Evolutionary conservation across 2,797 vertebrate species (phyloP).

Genomic region (Protonibea diacanthus): DNA sequence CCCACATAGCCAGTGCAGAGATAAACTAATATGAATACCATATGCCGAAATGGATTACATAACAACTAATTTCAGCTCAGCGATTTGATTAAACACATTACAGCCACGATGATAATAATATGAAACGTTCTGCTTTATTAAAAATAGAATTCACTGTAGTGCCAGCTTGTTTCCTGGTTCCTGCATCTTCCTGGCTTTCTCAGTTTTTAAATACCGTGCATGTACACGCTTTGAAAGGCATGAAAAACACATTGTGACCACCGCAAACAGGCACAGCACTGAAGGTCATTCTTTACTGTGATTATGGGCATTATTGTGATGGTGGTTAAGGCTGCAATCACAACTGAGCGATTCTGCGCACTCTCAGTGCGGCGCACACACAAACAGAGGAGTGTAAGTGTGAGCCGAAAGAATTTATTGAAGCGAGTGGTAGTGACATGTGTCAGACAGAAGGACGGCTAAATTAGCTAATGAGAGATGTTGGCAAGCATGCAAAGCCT

Average conservation of each 20-base stretch:
- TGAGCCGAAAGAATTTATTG: conserved; percentile 44
- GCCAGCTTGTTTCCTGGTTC: conserved; percentile 6
- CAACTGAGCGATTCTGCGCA: conserved; percentile 13
- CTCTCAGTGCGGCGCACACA: background rate
- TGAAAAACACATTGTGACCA: background rate
- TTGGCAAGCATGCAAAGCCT: conserved; percentile 39
- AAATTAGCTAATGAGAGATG: conserved; percentile 62
- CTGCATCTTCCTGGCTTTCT: background rate
- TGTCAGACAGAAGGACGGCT: conserved; percentile 54
- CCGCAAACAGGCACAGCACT: background rate
- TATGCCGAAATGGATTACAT: conserved; percentile 38
- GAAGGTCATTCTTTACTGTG: conserved; percentile 22
- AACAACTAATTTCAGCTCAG: conserved; percentile 34
- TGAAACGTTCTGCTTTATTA: conserved; percentile 28
- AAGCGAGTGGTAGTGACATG: conserved; percentile 70
- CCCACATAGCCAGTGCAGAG: conserved; percentile 35
- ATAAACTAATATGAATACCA: conserved; percentile 33
- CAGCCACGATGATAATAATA: conserved; percentile 16
- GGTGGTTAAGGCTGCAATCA: conserved; percentile 7
- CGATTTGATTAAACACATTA: conserved; percentile 37
- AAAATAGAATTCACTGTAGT: conserved; percentile 22
- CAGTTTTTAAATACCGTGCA: background rate
- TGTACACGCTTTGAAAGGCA: background rate
- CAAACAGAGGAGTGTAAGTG: conserved; percentile 9
- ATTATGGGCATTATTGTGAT: conserved; percentile 21